Evolutionary conservation across 2,888 invertebrate species (phyloP).

Genomic region (Erebia palarica): DNA sequence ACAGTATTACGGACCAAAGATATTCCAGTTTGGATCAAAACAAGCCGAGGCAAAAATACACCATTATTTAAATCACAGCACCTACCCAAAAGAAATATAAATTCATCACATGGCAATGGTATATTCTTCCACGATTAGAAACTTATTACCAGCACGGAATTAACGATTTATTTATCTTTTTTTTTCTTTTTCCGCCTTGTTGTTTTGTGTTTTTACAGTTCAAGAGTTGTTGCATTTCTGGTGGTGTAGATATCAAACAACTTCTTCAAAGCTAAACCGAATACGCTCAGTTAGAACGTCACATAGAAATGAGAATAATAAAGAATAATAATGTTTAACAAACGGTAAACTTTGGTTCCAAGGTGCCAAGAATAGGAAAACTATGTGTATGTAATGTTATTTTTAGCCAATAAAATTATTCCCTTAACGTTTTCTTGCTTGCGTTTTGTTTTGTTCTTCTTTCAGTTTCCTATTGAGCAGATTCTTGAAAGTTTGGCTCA

Average conservation of each 20-base stretch:
- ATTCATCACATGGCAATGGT: background rate
- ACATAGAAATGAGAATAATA: background rate
- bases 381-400: background rate
- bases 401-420: conserved; percentile 2
- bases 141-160: background rate
- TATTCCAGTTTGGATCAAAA: background rate
- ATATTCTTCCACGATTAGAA: background rate
- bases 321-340: background rate
- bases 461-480: conserved; percentile 7
- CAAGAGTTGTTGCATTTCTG: background rate
- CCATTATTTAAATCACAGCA: background rate
- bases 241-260: background rate
- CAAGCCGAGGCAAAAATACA: conserved; percentile 2
- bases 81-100: background rate
- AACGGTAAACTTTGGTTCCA: background rate
- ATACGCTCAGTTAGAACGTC: background rate
- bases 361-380: background rate
- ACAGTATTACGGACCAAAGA: background rate
- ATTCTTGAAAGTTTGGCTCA: conserved; percentile 1
- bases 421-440: conserved; percentile 8
- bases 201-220: conserved; percentile 6
- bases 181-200: background rate
- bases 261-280: background rate
- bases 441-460: conserved; percentile 12
- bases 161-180: background rate